Conservation (phyloP, 2,113 vertebrate genomes). For the Chaetorhynchus papuensis region DNA sequence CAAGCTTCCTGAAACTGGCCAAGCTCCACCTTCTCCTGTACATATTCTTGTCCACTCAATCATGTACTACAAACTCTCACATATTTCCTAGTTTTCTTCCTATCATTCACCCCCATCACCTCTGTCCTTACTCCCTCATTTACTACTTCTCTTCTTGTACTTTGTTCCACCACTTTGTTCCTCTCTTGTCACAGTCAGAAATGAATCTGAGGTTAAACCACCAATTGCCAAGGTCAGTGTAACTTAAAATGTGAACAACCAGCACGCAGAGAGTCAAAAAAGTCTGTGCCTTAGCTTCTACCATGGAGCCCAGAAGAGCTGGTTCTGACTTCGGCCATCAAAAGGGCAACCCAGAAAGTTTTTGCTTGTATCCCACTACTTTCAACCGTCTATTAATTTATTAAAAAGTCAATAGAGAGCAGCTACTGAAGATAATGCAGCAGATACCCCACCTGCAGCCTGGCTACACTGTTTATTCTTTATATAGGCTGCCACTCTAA, state of each 20-base stretch:
- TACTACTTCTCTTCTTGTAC: background rate
- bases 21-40: background rate
- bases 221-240: background rate
- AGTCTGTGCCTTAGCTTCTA: background rate
- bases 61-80: background rate
- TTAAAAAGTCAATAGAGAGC: background rate
- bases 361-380: background rate
- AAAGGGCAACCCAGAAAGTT: background rate
- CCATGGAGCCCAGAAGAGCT: background rate
- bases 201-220: background rate
- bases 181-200: background rate
- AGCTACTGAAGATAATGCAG: background rate
- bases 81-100: background rate
- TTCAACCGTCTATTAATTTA: background rate
- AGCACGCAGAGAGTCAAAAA: rapidly evolving
- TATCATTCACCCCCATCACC: background rate
- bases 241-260: background rate
- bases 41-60: background rate
- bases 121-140: background rate
- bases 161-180: background rate
- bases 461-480: background rate
- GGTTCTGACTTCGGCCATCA: background rate
- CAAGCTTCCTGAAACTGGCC: background rate
- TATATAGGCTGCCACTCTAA: background rate
- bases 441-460: background rate